phyloP scores from a whole-genome alignment of 2,113 vertebrate genomes.

The Neolamprologus caudopunctatus region DNA sequence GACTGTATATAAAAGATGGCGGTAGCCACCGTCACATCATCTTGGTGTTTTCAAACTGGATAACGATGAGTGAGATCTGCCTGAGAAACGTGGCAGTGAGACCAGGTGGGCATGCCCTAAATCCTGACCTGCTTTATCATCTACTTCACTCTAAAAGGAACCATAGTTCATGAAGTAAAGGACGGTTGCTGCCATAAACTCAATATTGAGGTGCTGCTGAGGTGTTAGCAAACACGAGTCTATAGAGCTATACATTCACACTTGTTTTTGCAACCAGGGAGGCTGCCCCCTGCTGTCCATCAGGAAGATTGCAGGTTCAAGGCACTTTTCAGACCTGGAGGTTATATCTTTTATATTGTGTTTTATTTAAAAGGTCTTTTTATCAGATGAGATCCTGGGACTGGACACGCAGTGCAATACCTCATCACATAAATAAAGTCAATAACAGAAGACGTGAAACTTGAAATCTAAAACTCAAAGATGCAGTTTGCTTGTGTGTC shows the following conservation, averaged over 20 bases:
- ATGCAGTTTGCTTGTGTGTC: accelerated
- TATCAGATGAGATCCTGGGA: not conserved
- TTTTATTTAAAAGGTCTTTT: not conserved
- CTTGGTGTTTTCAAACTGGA: not conserved
- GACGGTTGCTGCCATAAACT: accelerated
- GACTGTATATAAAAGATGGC: not conserved
- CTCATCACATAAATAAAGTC: not conserved
- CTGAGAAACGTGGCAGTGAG: not conserved
- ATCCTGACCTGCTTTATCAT: not conserved
- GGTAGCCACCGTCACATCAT: accelerated
- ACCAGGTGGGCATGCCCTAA: not conserved
- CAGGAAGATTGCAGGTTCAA: not conserved
- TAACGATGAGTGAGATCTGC: not conserved
- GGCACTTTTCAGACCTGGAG: not conserved
- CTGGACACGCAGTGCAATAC: not conserved
- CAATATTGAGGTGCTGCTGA: not conserved
- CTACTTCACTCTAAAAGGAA: not conserved
- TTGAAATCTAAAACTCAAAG: not conserved
- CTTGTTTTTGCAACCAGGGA: accelerated
- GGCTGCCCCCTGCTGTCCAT: not conserved
- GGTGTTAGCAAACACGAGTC: not conserved
- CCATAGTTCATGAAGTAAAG: not conserved
- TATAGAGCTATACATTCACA: not conserved
- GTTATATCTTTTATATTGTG: not conserved
- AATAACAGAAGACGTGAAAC: not conserved